These are phyloP conservation scores for Vidua macroura DNA, from an alignment of 2,113 vertebrate genomes.

Conservation along the genomic window DNA sequence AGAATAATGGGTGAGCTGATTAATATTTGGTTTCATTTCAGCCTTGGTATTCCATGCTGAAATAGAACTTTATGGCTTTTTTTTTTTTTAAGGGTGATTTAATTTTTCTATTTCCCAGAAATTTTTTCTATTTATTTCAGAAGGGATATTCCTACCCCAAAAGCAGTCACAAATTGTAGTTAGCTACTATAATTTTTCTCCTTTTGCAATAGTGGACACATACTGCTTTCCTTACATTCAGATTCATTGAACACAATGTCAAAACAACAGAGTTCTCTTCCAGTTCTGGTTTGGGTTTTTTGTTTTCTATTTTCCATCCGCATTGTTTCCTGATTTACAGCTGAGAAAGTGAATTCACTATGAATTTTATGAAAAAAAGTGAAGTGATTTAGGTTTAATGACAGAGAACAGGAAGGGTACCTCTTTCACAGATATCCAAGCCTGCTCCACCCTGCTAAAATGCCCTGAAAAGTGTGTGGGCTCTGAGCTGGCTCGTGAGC, in stretches of 20 bases:
- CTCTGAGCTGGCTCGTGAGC: neutral
- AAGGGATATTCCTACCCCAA: neutral
- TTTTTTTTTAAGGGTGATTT: neutral
- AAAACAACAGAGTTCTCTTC: neutral
- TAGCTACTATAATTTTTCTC: neutral
- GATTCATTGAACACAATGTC: neutral
- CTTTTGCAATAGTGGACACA: neutral
- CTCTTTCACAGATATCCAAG: neutral
- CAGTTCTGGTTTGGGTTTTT: neutral
- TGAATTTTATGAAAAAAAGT: neutral
- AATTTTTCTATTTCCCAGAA: neutral
- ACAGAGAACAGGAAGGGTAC: neutral
- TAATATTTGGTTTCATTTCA: neutral
- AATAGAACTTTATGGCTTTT: neutral
- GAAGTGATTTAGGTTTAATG: neutral
- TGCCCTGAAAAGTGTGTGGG: neutral
- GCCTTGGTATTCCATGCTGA: neutral
- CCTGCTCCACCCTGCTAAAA: neutral
- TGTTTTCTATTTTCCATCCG: accelerated
- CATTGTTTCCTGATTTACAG: neutral
- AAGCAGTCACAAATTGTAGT: neutral
- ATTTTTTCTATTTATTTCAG: neutral
- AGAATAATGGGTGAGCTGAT: neutral
- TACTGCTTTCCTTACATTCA: neutral
- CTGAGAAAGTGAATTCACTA: neutral